Evolutionary conservation across 1,140 invertebrate species (phyloP), one percentile per base, ranked within the genome.

Genomic region (Aphaenogaster floridana): DNA sequence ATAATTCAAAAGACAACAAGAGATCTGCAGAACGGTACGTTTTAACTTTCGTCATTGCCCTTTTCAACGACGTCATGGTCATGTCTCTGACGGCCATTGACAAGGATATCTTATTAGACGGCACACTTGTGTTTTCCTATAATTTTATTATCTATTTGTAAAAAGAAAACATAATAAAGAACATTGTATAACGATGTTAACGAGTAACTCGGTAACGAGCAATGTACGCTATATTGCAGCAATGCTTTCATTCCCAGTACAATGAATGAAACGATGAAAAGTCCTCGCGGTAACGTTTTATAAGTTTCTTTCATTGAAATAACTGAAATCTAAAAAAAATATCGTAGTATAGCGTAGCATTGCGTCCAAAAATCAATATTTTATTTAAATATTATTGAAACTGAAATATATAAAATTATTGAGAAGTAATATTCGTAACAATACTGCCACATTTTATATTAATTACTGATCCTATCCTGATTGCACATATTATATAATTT

Each of bases 1-100:
- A 90, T 90, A 90, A 90, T 90, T 90, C 84, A 90, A 34, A 45
- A 69, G 69, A 54, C 71, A 74, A 80, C 89, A 64, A 83, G 74
- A 88, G 74, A 88, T 59, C 68, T 61, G 57, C 13, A 50, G 15
- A n/a, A 13, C 42, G 42, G 28, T 74, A 74, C n/a, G 28, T 61
- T 28, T 59, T 63, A 74, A 61, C 52, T 74, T 76, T 50, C 42
- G 42, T 61, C 54, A 36, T 84, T 13, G 54, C 36, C 34, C 28
- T 69, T 71, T 21, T 74, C 36, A 1, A 34, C 9, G 39, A 61
- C n/a, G 2, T 80, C 42, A 80, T 36, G 34, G n/a, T 17, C n/a
- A 28, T 80, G 13, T 36, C 21, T 63, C 7, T 28, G 13, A 34
- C 48, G 48, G 3, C 21, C 45, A 54, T 28, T n/a, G 57, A 61